phyloP scores from a whole-genome alignment of 1,140 invertebrate genomes.

The Bicyclus anynana region DNA sequence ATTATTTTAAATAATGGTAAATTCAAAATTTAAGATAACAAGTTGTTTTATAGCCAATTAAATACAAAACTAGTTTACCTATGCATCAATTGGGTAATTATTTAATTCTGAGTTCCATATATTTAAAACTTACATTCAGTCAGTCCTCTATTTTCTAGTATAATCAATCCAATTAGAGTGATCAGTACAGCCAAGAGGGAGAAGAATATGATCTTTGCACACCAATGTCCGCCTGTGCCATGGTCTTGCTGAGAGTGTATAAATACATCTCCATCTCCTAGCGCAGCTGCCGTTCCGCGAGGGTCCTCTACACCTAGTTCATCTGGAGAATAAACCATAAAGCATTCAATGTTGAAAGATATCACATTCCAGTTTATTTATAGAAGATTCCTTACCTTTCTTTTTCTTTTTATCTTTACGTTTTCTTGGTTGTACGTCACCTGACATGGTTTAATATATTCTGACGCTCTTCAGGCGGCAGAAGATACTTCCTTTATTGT shows the following conservation, averaged over 20 bases:
- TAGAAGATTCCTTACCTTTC: slow-evolving; percentile 78
- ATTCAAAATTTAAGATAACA: too few relatives aligned
- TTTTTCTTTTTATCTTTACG: slow-evolving; percentile 84
- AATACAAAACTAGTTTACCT: too few relatives aligned
- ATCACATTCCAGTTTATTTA: not conserved
- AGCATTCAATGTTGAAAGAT: not conserved
- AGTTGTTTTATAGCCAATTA: too few relatives aligned
- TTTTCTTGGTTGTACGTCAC: slow-evolving; percentile 84
- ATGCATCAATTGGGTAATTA: too few relatives aligned
- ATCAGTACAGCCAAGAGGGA: slow-evolving; percentile 82
- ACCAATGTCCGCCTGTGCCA: slow-evolving; percentile 87
- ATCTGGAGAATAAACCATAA: slow-evolving; percentile 39
- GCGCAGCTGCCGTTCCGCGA: slow-evolving; percentile 55
- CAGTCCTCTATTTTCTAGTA: slow-evolving; percentile 86
- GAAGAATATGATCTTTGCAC: slow-evolving; percentile 90
- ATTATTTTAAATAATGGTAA: too few relatives aligned
- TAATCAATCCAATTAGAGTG: slow-evolving; percentile 85
- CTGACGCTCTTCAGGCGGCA: slow-evolving; percentile 63
- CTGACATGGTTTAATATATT: slow-evolving; percentile 79
- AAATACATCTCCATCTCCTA: slow-evolving; percentile 80
- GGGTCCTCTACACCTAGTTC: slow-evolving; percentile 61
- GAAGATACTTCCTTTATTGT: slow-evolving; percentile 52
- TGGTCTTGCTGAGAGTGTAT: slow-evolving; percentile 87
- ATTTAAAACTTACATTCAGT: slow-evolving; percentile 82
- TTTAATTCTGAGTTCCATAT: not conserved